Evolutionary conservation across 1,140 invertebrate species (phyloP).

Genomic region (Drosophila ananassae): DNA sequence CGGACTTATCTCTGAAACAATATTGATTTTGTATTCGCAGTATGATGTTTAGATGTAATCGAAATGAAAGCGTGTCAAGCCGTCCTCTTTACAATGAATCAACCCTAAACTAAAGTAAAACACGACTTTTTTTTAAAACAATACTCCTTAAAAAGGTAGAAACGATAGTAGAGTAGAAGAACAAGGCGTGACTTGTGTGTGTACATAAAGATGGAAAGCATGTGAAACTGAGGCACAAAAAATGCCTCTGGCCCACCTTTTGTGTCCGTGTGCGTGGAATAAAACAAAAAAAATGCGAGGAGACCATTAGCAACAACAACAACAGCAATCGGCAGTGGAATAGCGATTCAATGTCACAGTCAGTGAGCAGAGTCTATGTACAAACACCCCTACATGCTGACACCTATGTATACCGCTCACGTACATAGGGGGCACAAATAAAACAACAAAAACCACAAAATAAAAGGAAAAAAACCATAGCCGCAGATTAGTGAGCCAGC

Average conservation of each 20-base stretch:
- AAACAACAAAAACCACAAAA: conserved; percentile 1
- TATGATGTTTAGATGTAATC: conserved; percentile 62
- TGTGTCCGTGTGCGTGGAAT: conserved; percentile 69
- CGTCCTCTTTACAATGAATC: conserved; percentile 75
- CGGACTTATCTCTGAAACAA: conserved; percentile 1
- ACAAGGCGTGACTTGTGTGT: conserved; percentile 44
- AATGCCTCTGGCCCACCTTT: conserved; percentile 66
- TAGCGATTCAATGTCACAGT: conserved; percentile 76
- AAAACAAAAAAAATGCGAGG: conserved; percentile 40
- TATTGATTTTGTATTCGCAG: conserved; percentile 28
- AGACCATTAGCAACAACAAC: conserved; percentile 29
- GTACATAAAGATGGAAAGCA: conserved; percentile 45
- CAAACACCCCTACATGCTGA: conserved; percentile 26
- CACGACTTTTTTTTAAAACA: conserved; percentile 50
- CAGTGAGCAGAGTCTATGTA: conserved; percentile 32
- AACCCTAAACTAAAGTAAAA: conserved; percentile 48
- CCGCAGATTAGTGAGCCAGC: conserved; percentile 63
- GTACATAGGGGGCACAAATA: conserved; percentile 20
- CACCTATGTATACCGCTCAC: conserved; percentile 19
- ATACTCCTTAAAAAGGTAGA: conserved; percentile 28
- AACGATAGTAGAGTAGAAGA: conserved; percentile 48
- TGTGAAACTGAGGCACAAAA: conserved; percentile 50
- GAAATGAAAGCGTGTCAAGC: conserved; percentile 71
- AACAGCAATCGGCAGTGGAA: conserved; percentile 50
- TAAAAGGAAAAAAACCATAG: conserved; percentile 57